Evolutionary conservation across 2,113 vertebrate genomes (phyloP), one percentile per base, ranked within the genome.

Genomic region (Nycticebus coucang): DNA sequence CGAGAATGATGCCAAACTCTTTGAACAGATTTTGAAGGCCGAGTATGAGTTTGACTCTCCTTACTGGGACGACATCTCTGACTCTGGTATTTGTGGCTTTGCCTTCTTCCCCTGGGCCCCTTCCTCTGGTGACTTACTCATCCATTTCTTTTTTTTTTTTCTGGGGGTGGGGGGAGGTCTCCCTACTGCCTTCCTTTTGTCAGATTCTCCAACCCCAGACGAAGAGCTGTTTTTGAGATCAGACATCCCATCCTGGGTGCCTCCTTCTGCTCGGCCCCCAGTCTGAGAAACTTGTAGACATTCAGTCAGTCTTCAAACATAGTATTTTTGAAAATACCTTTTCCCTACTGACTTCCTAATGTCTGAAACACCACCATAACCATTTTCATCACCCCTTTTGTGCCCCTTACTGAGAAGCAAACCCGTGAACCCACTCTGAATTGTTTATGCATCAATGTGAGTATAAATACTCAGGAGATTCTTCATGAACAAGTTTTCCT

Each of bases 21-120:
- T 99, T 1, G 99, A 99, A 96, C 99, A 99, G 98, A 99, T 99
- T 95, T 97, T 99, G 97, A 99, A 99, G 98, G 99, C 99, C 0
- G 99, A 99, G 94, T 99, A 99, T 0, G 99, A 99, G 98, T 99
- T 99, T 15, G 99, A 99, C 98, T 99, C 99, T 53, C 99, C 99
- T 10, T 99, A 99, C 97, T 99, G 99, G 99, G 99, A 99, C 0
- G 99, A 99, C 97, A 99, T 99, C 98, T 99, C 99, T 0, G 99
- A 99, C 45, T 99, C 99, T 53, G 99, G 99, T 99, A 99, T 89
- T 94, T 64, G 15, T 72, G 64, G 59, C 30, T 89, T 92, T 93
- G 24, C 35, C 35, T 69, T 92, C 41, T 37, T 79, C 17, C 69
- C 28, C 28, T 50, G 79, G 68, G 87, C 80, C 81, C 81, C 82